phyloP scores from a whole-genome alignment of 2,113 vertebrate genomes.

The Pseudorasbora parva region DNA sequence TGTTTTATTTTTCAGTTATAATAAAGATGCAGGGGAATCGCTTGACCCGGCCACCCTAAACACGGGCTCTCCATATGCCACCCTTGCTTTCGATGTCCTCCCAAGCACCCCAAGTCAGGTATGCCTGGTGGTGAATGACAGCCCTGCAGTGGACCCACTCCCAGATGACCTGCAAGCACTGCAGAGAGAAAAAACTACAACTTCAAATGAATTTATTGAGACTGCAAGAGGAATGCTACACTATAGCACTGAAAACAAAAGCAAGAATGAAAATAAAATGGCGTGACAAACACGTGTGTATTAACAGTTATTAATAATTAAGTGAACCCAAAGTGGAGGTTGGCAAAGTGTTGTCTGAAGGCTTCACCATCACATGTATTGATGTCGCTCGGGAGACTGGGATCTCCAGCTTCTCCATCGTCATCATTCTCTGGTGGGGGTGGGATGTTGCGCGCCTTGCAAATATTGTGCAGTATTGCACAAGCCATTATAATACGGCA shows the following conservation, averaged over 20 bases:
- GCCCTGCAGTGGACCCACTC: background rate
- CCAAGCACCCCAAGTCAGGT: background rate
- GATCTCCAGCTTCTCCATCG: background rate
- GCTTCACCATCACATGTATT: background rate
- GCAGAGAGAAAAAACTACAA: background rate
- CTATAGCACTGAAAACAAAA: background rate
- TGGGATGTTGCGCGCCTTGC: background rate
- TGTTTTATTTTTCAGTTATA: background rate
- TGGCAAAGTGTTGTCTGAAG: background rate
- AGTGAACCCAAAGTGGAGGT: background rate
- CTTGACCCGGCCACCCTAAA: background rate
- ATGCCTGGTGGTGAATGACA: background rate
- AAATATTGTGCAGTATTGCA: constrained; percentile 2
- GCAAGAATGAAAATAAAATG: no score
- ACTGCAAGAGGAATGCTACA: background rate
- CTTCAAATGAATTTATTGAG: background rate
- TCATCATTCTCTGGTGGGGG: background rate
- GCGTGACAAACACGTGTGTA: background rate
- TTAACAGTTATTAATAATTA: background rate
- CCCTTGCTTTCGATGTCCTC: background rate
- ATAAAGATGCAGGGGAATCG: background rate
- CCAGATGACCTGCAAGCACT: background rate
- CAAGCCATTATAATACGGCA: background rate
- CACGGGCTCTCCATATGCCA: background rate
- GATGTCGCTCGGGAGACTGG: background rate